A percentile compares a stretch with the other conserved stretches of the same genome.
These are phyloP conservation scores for Hoplodrina blanda DNA, from an alignment of 2,888 invertebrate species.

Conservation along the genomic window DNA sequence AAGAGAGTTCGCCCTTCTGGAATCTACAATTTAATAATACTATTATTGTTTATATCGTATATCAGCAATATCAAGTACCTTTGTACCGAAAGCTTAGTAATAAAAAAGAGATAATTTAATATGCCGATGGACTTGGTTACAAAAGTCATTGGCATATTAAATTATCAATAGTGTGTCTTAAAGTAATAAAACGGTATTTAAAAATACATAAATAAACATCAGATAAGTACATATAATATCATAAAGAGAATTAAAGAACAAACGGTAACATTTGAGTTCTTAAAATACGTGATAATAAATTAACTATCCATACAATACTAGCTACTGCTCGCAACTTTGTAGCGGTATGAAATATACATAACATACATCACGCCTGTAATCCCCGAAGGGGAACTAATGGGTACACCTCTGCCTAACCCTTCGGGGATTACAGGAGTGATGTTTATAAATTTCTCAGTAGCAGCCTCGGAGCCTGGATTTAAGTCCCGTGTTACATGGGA, in stretches of 20 bases:
- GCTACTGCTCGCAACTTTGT: too few species aligned
- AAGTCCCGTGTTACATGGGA: too few species aligned
- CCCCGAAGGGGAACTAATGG: too few species aligned
- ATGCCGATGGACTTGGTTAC: background rate
- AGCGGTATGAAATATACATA: too few species aligned
- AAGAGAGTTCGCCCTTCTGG: background rate
- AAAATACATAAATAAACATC: constrained; percentile 4
- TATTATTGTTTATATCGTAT: background rate
- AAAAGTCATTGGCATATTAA: constrained; percentile 23
- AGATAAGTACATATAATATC: constrained; percentile 6
- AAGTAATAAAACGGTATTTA: constrained; percentile 17
- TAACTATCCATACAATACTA: too few species aligned
- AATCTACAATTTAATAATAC: background rate
- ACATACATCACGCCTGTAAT: too few species aligned
- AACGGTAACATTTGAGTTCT: background rate
- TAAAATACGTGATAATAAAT: background rate
- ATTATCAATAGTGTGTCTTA: constrained; percentile 9
- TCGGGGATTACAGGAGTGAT: too few species aligned
- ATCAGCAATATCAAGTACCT: background rate
- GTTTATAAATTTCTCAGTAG: too few species aligned
- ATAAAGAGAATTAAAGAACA: background rate
- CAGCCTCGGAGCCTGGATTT: too few species aligned
- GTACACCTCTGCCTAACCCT: too few species aligned
- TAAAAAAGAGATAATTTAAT: constrained; percentile 20
- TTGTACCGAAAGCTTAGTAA: background rate